A percentile compares a stretch with the other conserved stretches of the same genome.
Conservation (phyloP, 2,113 vertebrate species). For the Henicopernis longicauda region DNA sequence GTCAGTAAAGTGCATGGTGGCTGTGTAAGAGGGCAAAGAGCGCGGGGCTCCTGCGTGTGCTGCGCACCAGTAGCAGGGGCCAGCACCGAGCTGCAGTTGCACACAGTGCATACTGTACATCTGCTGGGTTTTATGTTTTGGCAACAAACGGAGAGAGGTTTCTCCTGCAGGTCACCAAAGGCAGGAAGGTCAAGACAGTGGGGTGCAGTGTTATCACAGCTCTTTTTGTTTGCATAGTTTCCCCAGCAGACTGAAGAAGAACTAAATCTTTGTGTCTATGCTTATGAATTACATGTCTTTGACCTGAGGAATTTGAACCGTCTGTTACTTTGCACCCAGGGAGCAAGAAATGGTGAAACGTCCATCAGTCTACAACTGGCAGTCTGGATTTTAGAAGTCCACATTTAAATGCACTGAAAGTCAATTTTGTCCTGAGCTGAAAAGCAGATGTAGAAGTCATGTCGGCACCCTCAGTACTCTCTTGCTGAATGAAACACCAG, state of each 20-base stretch:
- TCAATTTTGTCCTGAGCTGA: background rate
- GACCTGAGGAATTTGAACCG: constrained; percentile 41
- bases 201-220: background rate
- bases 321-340: background rate
- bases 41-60: background rate
- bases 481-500: background rate
- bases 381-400: constrained; percentile 5
- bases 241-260: constrained; percentile 40
- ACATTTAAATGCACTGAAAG: constrained; percentile 18
- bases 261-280: background rate
- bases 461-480: background rate
- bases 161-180: background rate
- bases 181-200: background rate
- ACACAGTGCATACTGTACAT: background rate
- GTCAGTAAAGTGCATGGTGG: background rate
- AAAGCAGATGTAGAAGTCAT: background rate
- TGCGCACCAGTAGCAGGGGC: background rate
- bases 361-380: constrained; percentile 8
- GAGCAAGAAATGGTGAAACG: background rate
- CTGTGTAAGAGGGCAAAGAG: background rate
- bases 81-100: rapidly evolving
- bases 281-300: background rate
- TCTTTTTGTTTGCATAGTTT: constrained; percentile 36
- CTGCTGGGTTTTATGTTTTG: background rate
- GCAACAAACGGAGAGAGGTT: background rate